Conservation (phyloP, 2,888 invertebrate species). For the Galerucella pusilla region DNA sequence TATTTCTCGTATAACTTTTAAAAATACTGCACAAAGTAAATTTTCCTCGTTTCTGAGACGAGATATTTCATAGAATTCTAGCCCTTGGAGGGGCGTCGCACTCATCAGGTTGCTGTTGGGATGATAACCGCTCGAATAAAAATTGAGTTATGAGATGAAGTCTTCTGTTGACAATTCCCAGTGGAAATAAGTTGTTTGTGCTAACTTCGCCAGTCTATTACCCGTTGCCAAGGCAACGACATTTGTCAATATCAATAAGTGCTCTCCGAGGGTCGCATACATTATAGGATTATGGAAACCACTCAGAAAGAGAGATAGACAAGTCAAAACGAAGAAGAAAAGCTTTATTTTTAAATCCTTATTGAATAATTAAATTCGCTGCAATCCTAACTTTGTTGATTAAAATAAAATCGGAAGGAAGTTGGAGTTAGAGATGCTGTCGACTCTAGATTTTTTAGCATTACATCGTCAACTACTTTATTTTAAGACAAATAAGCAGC, state of each 20-base stretch:
- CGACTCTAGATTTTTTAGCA: not conserved
- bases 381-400: not conserved
- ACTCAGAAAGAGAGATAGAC: conserved; percentile 18
- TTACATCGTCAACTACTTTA: not conserved
- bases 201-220: conserved; percentile 62
- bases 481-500: not conserved
- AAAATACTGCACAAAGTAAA: conserved; percentile 26
- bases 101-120: conserved; percentile 61
- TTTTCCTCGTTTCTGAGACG: conserved; percentile 16
- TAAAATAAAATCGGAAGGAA: conserved; percentile 1
- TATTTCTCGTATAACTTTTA: not conserved
- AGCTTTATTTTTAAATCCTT: conserved; percentile 14
- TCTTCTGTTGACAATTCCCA: conserved; percentile 65
- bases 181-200: conserved; percentile 66
- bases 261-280: conserved; percentile 43
- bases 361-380: conserved; percentile 18
- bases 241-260: conserved; percentile 62
- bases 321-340: not conserved
- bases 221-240: conserved; percentile 58
- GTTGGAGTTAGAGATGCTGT: not conserved
- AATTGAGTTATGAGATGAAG: conserved; percentile 66
- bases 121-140: conserved; percentile 58
- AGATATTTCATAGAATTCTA: conserved; percentile 14
- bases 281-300: conserved; percentile 35
- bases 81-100: conserved; percentile 24